Evolutionary conservation across 2,888 invertebrate species (phyloP).

Genomic region (Himalopsyche japonica): DNA sequence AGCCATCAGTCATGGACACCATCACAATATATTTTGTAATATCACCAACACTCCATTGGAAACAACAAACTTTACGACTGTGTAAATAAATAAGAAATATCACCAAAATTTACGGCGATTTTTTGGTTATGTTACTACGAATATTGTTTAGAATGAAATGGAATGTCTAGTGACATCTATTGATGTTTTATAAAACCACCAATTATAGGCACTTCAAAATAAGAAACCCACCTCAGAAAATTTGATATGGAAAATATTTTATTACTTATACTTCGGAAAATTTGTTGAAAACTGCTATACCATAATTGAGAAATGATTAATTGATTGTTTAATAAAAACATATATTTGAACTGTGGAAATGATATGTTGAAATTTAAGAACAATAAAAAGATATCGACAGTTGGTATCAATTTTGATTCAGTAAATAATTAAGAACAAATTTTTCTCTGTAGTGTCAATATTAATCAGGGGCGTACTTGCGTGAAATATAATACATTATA

Average conservation of each 20-base stretch:
- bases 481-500: too few species aligned
- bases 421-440: too few species aligned
- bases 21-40: slow-evolving; percentile 53
- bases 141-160: slow-evolving; percentile 28
- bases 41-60: slow-evolving; percentile 15
- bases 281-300: not conserved
- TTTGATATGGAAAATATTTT: not conserved
- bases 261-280: not conserved
- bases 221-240: not conserved
- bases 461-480: too few species aligned
- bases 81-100: slow-evolving; percentile 16
- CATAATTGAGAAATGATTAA: too few species aligned
- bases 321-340: too few species aligned
- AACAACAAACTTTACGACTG: not conserved
- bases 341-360: too few species aligned
- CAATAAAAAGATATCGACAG: too few species aligned
- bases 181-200: slow-evolving; percentile 1
- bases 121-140: slow-evolving; percentile 37
- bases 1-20: slow-evolving; percentile 59
- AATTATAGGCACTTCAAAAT: not conserved
- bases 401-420: too few species aligned
- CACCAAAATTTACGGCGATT: slow-evolving; percentile 17
- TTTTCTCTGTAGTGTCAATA: too few species aligned
- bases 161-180: slow-evolving; percentile 23
- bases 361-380: too few species aligned